phyloP scores from a whole-genome alignment of 2,797 vertebrate species.

The Acanthurus leucopareius region DNA sequence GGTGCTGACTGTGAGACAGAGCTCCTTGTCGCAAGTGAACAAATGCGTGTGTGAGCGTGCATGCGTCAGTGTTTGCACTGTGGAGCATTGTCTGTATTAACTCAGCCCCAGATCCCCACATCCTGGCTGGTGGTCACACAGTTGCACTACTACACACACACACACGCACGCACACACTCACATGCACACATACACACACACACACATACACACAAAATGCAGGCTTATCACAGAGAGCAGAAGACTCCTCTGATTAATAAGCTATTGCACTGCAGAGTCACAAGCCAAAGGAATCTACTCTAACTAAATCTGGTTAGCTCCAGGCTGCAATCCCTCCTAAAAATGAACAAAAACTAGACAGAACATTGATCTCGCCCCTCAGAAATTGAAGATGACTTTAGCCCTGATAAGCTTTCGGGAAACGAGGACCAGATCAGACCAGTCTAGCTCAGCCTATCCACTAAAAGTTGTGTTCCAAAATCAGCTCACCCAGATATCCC shows the following conservation, averaged over 20 bases:
- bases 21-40: conserved; percentile 41
- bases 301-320: conserved; percentile 61
- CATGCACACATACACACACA: conserved; percentile 38
- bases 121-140: conserved; percentile 75
- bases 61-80: conserved; percentile 48
- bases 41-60: conserved; percentile 43
- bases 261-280: conserved; percentile 66
- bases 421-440: conserved; percentile 38
- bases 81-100: conserved; percentile 59
- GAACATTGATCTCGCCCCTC: conserved; percentile 38
- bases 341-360: conserved; percentile 44
- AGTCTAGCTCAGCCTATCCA: conserved; percentile 20
- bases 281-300: conserved; percentile 63
- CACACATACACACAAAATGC: conserved; percentile 45
- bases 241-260: conserved; percentile 76
- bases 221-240: conserved; percentile 79
- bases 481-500: conserved; percentile 23
- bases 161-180: conserved; percentile 23
- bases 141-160: conserved; percentile 29
- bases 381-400: conserved; percentile 44
- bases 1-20: conserved; percentile 52
- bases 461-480: conserved; percentile 40
- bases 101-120: conserved; percentile 57
- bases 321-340: conserved; percentile 40
- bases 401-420: conserved; percentile 38